Base-by-base conservation (phyloP, 2,113 vertebrate species). In the Capricornis sumatraensis region DNA sequence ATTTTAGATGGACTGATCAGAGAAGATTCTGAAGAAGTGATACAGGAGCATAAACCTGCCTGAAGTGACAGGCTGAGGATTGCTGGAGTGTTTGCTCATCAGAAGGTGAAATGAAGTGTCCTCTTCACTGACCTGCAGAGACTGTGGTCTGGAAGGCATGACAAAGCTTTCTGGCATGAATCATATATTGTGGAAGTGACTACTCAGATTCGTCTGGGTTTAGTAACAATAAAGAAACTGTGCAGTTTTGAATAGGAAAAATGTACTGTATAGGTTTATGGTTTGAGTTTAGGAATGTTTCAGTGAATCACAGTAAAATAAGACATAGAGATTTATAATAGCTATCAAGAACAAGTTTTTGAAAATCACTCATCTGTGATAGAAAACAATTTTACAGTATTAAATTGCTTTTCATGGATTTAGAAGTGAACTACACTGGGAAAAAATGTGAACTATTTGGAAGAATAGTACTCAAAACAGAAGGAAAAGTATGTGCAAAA, bases 141-240 rank as follows among this genome's bases (percentile, higher is more conserved):
- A 57, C 97, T 89, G 83, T 96, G 91, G 43, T 78, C 85, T 89
- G 45, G 86, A 94, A 89, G 81, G 71, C 83, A 2, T 82, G 79
- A 67, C 28, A 52, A 4, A 57, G 89, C 97, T 97, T 96, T 87
- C 94, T 92, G 95, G 86, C 91, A 76, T 50, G 10, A n/a, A 89
- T 81, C 96, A 83, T 62, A 40, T 64, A 94, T 55, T 96, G 95
- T 97, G 97, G 94, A 94, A 96, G 93, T 94, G 78, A 97, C 93
- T 97, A 97, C 98, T 97, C 97, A 98, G 98, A 97, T 98, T 89
- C 97, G 95, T 97, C 67, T 95, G 88, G 96, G 95, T 96, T 53
- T 97, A 96, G 97, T 91, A 84, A 96, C 96, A 96, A 74, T 96
- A 94, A 98, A 95, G 97, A 96, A 94, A 89, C 97, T 98, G 97